Percentiles rank a stretch among this genome's conserved stretches.
Evolutionary conservation across 1,140 invertebrate species (phyloP).

Genomic region (Pantala flavescens): DNA sequence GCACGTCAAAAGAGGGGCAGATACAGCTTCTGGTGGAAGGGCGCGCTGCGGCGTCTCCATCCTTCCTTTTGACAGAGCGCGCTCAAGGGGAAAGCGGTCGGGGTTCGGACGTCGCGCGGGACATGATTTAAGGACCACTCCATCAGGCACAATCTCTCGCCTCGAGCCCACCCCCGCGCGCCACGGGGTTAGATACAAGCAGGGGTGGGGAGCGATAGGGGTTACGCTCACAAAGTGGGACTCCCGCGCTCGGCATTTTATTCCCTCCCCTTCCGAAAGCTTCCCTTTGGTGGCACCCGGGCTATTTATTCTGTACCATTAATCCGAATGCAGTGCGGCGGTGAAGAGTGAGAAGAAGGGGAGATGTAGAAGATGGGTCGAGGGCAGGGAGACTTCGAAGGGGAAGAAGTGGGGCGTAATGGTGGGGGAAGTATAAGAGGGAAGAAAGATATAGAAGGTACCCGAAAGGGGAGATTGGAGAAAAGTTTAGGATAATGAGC

Average conservation of each 20-base stretch:
- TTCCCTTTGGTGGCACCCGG: slow-evolving; percentile 12
- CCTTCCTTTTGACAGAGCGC: neutral
- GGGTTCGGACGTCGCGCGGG: neutral
- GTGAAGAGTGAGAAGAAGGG: neutral
- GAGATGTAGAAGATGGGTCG: too few relatives aligned
- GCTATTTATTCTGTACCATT: slow-evolving; percentile 25
- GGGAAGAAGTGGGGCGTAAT: too few relatives aligned
- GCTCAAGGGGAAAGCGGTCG: neutral
- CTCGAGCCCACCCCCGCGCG: neutral
- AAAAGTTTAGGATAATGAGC: too few relatives aligned
- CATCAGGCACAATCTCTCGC: neutral
- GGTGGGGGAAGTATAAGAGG: too few relatives aligned
- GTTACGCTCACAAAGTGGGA: neutral
- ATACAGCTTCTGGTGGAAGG: neutral
- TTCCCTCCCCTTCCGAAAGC: neutral
- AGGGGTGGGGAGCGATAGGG: slow-evolving; percentile 5
- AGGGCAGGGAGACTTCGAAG: too few relatives aligned
- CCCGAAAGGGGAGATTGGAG: too few relatives aligned
- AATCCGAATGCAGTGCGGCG: slow-evolving; percentile 20
- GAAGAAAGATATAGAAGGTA: too few relatives aligned
- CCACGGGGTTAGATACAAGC: neutral
- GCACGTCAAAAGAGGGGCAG: neutral
- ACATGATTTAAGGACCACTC: slow-evolving; percentile 1
- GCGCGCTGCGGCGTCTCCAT: neutral
- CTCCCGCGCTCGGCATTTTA: slow-evolving; percentile 9